Base-by-base conservation (phyloP, 2,888 invertebrate species). In the Drosophila atripex region DNA sequence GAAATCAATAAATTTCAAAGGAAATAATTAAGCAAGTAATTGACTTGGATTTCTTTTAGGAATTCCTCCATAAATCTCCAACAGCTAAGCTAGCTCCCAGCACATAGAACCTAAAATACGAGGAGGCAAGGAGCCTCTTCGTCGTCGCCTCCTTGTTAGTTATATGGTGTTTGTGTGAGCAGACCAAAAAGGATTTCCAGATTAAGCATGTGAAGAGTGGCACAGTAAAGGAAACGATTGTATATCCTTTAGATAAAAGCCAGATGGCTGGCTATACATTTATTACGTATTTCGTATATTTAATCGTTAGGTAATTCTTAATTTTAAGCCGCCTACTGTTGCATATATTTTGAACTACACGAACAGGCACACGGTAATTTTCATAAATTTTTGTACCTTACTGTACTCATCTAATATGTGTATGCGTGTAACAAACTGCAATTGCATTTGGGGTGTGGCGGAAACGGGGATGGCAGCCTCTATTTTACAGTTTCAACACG, bases 31-130 rank as follows among this genome's bases (percentile, higher is more conserved):
- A 85, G 88, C 86, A 87, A 84, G 84, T 88, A 87, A 87, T 87
- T 87, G 89, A 87, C 87, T 87, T 86, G 87, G 89, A 87, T 87
- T 89, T 84, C 88, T 83, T 85, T 86, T 86, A 80, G 77, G 80
- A 88, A 89, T 88, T 88, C 80, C 76, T 78, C 84, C 86, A 88
- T 89, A 88, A 89, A 89, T 87, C 84, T 86, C 73, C 64, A 53
- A 51, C 79, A 72, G 82, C 76, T 85, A 86, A 86, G 84, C 86
- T 47, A 85, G 85, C 71, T 43, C 58, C 78, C 71, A 76, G 71
- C 52, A 58, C 53, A 52, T 60, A 58, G 61, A 53, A 58, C 69
- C 51, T 61, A 65, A 77, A 71, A 71, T 80, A 78, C 75, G 77
- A 77, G 68, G 6, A 9, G 49, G 60, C 43, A 16, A 21, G 52